Conservation (phyloP, 1,140 invertebrate genomes). For the Tetragonula clypearis region DNA sequence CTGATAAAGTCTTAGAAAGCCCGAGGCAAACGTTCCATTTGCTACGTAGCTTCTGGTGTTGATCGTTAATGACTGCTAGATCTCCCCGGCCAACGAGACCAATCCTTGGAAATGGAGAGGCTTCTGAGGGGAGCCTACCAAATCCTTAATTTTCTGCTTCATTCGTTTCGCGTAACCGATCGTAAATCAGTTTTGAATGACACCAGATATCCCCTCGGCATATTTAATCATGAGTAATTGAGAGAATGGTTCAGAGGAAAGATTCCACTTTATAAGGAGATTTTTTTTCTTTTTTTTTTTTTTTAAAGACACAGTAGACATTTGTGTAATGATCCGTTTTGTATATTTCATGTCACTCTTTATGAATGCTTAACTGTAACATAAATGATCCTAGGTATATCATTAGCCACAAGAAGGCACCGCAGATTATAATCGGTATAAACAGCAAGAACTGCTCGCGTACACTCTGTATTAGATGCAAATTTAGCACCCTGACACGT, state of each 20-base stretch:
- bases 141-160: not conserved
- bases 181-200: not conserved
- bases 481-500: not conserved
- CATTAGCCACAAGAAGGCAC: not conserved
- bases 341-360: not conserved
- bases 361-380: not conserved
- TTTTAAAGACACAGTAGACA: not conserved
- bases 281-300: no score
- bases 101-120: not conserved
- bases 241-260: not conserved
- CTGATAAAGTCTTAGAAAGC: slow-evolving; percentile 12
- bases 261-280: not conserved
- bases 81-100: not conserved
- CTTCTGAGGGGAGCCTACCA: not conserved
- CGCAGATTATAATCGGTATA: not conserved
- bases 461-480: not conserved
- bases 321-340: not conserved
- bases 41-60: not conserved
- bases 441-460: not conserved
- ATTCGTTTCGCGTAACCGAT: not conserved
- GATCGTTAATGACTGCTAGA: slow-evolving; percentile 8
- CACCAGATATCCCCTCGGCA: not conserved
- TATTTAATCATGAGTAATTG: no score
- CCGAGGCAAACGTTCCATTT: not conserved
- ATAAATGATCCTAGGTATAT: not conserved